These are phyloP conservation scores for Horisme vitalbata DNA, from an alignment of 2,888 invertebrate species.

Conservation along the genomic window DNA sequence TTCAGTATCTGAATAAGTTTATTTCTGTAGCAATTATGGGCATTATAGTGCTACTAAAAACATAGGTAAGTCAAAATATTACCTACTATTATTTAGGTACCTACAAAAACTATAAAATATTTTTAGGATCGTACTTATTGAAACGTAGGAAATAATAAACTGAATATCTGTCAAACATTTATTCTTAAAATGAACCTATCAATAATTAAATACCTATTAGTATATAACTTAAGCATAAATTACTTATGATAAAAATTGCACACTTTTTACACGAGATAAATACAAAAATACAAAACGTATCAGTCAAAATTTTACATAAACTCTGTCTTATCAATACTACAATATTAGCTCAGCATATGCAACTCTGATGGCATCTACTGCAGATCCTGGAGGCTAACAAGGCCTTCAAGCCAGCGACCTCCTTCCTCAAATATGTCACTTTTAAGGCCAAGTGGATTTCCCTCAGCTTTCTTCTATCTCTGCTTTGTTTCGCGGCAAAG, in stretches of 20 bases:
- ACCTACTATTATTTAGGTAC: too few species aligned
- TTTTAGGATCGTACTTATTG: too few species aligned
- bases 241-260: conserved; percentile 22
- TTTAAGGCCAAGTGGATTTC: conserved; percentile 96
- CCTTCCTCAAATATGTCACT: conserved; percentile 87
- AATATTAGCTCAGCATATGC: conserved; percentile 24
- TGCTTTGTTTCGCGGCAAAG: conserved; percentile 96
- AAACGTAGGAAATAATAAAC: neutral
- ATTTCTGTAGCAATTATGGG: too few species aligned
- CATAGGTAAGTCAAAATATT: too few species aligned
- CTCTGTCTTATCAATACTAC: neutral
- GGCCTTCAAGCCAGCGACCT: conserved; percentile 51
- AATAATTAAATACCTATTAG: conserved; percentile 9
- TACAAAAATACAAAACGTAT: conserved; percentile 5
- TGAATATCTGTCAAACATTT: conserved; percentile 12
- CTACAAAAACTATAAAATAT: too few species aligned
- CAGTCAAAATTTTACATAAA: neutral
- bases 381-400: conserved; percentile 45
- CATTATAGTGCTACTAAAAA: too few species aligned
- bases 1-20: too few species aligned
- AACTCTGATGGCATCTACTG: conserved; percentile 42
- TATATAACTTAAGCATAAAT: conserved; percentile 17
- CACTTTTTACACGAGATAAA: conserved; percentile 11
- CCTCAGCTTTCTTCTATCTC: conserved; percentile 94
- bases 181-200: conserved; percentile 4